A percentile compares a stretch with the other conserved stretches of the same genome.
Evolutionary conservation across 2,888 invertebrate genomes (phyloP).

Genomic region (Ceraclea dissimilis): DNA sequence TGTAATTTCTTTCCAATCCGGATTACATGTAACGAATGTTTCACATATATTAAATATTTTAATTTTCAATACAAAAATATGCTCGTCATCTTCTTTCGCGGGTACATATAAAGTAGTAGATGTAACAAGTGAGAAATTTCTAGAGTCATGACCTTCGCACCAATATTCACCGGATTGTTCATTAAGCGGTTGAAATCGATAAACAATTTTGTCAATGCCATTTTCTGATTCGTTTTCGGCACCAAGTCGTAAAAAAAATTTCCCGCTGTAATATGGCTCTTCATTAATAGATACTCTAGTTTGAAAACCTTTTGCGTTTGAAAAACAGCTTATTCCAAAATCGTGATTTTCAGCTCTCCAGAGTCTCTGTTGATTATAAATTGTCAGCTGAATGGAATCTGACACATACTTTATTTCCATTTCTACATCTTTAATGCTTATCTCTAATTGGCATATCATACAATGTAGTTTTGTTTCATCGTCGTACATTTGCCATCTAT

Average conservation of each 20-base stretch:
- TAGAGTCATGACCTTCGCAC: constrained; percentile 53
- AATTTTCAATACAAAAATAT: constrained; percentile 39
- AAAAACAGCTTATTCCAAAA: constrained; percentile 52
- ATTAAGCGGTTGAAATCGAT: constrained; percentile 43
- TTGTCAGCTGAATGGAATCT: constrained; percentile 40
- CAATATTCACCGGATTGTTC: constrained; percentile 55
- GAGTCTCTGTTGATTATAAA: constrained; percentile 50
- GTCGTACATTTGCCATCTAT: constrained; percentile 26
- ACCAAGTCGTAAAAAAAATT: neutral
- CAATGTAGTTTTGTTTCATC: constrained; percentile 31
- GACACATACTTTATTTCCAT: constrained; percentile 8
- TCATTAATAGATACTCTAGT: constrained; percentile 41
- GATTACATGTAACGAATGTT: constrained; percentile 19
- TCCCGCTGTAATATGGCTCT: constrained; percentile 27
- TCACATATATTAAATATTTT: constrained; percentile 28
- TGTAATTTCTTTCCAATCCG: constrained; percentile 28
- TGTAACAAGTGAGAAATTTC: constrained; percentile 41
- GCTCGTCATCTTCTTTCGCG: constrained; percentile 35
- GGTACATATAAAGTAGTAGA: constrained; percentile 48
- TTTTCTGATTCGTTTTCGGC: constrained; percentile 7
- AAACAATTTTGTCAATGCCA: constrained; percentile 37
- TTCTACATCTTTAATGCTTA: constrained; percentile 34
- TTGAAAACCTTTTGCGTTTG: constrained; percentile 49
- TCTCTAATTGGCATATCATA: constrained; percentile 39
- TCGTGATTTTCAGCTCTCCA: constrained; percentile 43